These are phyloP conservation scores for Diplolepis rosae DNA, from an alignment of 2,888 invertebrate genomes.

Conservation along the genomic window DNA sequence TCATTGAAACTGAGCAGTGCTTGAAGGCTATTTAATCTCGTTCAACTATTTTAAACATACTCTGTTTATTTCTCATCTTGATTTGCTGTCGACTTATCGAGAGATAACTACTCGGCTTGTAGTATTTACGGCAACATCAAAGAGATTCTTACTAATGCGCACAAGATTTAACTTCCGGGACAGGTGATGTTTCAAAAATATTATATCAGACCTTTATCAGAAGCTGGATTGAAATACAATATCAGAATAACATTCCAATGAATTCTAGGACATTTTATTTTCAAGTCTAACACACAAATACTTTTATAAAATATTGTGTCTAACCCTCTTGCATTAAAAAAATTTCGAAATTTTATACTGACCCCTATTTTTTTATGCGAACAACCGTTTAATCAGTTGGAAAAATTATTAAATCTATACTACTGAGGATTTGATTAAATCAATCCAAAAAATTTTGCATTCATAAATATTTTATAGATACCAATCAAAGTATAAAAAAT, in stretches of 20 bases:
- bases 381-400: no score
- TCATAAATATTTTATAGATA: no score
- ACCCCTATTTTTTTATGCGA: no score
- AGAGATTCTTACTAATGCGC: slow-evolving; percentile 17
- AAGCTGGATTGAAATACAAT: not conserved
- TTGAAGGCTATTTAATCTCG: slow-evolving; percentile 42
- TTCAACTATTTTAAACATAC: slow-evolving; percentile 47
- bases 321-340: no score
- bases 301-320: no score
- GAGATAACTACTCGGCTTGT: slow-evolving; percentile 32
- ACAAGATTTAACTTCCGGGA: slow-evolving; percentile 11
- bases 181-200: slow-evolving; percentile 6
- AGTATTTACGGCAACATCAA: slow-evolving; percentile 31
- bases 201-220: not conserved
- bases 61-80: slow-evolving; percentile 35
- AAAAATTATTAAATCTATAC: no score
- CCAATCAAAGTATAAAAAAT: no score
- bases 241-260: not conserved
- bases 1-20: slow-evolving; percentile 4
- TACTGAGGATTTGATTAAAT: no score
- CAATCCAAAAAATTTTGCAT: no score
- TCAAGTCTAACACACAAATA: not conserved
- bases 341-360: no score
- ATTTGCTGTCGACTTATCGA: not conserved
- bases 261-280: no score